phyloP scores from a whole-genome alignment of 2,113 vertebrate species.

The Pleuronectes platessa region DNA sequence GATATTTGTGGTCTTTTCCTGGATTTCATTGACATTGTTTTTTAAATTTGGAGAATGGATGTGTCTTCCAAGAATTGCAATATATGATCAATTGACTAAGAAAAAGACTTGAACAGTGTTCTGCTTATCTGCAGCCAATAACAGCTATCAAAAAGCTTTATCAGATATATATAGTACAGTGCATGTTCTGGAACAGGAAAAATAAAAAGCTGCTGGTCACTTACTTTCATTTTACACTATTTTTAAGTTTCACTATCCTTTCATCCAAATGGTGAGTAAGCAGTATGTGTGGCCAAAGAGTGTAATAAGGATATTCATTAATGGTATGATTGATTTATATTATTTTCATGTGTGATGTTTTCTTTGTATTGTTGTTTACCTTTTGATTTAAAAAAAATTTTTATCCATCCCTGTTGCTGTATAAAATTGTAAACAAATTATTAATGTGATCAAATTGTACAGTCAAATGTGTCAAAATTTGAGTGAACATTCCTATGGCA shows the following conservation, averaged over 20 bases:
- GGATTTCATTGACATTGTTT: slow-evolving; percentile 6
- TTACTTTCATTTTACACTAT: neutral
- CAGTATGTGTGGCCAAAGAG: neutral
- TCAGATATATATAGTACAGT: too few relatives aligned
- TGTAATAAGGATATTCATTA: neutral
- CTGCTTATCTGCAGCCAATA: too few relatives aligned
- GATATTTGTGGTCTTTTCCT: slow-evolving; percentile 15
- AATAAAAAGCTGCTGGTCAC: too few relatives aligned
- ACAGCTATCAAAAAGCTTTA: too few relatives aligned
- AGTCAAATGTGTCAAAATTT: neutral
- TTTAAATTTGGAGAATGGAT: neutral
- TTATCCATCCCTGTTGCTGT: too few relatives aligned
- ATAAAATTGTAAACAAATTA: neutral
- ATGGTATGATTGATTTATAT: neutral
- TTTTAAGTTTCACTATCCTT: neutral
- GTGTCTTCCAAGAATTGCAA: neutral
- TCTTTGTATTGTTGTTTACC: neutral
- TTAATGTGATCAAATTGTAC: neutral
- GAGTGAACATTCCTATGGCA: neutral
- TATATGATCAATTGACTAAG: too few relatives aligned
- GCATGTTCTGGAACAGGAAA: too few relatives aligned
- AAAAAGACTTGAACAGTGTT: too few relatives aligned
- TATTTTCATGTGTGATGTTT: neutral
- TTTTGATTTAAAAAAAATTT: neutral
- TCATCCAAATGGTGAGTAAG: neutral